These are phyloP conservation scores for Acrocera orbiculus DNA, from an alignment of 2,888 invertebrate genomes.

Conservation along the genomic window DNA sequence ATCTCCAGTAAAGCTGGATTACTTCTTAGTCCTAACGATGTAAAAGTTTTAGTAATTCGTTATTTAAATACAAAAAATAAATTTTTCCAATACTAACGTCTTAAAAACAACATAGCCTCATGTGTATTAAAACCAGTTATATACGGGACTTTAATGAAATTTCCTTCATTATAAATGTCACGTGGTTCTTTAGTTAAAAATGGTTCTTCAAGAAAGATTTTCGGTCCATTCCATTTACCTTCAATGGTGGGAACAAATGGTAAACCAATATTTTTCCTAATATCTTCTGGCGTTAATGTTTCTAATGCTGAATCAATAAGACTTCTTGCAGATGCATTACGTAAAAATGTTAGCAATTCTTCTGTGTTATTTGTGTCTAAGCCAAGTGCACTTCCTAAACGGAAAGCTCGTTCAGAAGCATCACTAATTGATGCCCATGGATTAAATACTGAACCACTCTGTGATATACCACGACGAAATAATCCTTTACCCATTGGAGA, in stretches of 20 bases:
- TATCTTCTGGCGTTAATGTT: conserved; percentile 35
- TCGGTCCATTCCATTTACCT: conserved; percentile 31
- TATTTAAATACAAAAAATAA: conserved; percentile 6
- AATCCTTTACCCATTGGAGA: conserved; percentile 39
- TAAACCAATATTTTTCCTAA: conserved; percentile 39
- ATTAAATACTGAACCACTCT: conserved; percentile 42
- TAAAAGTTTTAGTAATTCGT: background rate
- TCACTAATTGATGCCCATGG: conserved; percentile 41
- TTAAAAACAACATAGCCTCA: conserved; percentile 44
- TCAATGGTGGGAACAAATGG: conserved; percentile 40
- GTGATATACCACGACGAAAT: conserved; percentile 44
- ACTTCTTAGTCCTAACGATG: conserved; percentile 35
- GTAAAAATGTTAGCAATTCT: conserved; percentile 38
- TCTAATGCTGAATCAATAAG: conserved; percentile 39
- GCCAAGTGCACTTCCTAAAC: conserved; percentile 39
- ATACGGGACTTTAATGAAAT: conserved; percentile 38
- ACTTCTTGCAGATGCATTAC: conserved; percentile 40
- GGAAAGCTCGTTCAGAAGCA: conserved; percentile 35
- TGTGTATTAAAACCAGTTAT: conserved; percentile 46
- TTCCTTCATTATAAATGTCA: conserved; percentile 27
- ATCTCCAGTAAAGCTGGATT: conserved; percentile 38
- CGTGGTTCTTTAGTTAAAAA: conserved; percentile 38
- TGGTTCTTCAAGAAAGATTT: conserved; percentile 25
- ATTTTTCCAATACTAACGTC: no score
- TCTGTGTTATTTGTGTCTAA: conserved; percentile 39